Evolutionary conservation across 2,888 invertebrate genomes (phyloP).

Genomic region (Rhopalosiphum nymphaeae): DNA sequence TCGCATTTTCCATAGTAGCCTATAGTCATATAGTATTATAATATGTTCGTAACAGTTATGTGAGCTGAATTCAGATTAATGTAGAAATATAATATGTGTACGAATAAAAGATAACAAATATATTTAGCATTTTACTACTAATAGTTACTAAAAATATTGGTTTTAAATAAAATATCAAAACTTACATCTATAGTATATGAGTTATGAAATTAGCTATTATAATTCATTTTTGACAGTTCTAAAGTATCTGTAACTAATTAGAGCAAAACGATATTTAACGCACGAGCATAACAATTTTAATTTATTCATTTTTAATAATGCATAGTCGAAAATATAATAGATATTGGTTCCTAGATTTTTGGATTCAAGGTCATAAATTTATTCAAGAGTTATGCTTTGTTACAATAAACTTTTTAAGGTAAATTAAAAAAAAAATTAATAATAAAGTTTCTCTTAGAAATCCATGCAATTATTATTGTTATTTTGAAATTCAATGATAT

Average conservation of each 20-base stretch:
- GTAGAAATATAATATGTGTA: neutral
- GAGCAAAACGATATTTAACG: neutral
- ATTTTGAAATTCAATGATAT: neutral
- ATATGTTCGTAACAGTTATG: neutral
- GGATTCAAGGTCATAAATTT: neutral
- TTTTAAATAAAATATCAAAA: neutral
- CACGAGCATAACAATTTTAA: neutral
- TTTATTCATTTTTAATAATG: constrained; percentile 7
- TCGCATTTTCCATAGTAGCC: neutral
- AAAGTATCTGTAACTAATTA: constrained; percentile 29
- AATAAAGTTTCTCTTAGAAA: neutral
- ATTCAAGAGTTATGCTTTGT: neutral
- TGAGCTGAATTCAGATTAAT: neutral
- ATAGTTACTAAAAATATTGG: neutral
- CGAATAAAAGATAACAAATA: neutral
- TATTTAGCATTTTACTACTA: neutral
- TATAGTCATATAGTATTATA: neutral
- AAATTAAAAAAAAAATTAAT: neutral
- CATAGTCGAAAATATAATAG: neutral
- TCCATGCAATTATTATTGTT: neutral
- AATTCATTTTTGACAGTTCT: constrained; percentile 3
- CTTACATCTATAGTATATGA: neutral
- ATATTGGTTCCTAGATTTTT: neutral
- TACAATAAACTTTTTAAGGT: neutral
- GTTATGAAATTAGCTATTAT: constrained; percentile 2